Evolutionary conservation across 2,113 vertebrate genomes (phyloP), one percentile per base, ranked within the genome.

Genomic region (Chinchilla lanigera): DNA sequence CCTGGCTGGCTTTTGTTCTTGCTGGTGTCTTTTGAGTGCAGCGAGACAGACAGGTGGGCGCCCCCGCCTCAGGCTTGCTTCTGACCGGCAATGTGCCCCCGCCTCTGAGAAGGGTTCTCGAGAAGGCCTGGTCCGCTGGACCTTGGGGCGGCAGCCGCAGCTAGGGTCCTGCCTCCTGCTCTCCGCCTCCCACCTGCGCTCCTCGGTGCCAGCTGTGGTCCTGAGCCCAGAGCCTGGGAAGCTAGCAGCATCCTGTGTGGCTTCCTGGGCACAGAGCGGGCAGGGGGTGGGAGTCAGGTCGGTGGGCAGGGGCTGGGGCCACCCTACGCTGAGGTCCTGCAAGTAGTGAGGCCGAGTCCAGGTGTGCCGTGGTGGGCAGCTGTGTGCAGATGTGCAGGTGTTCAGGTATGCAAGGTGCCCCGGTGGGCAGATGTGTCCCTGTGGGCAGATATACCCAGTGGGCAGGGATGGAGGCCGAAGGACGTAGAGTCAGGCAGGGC

Each of bases 161-260:
- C 52, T 28, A 1, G 58, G 13, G 56, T 0, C 44, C 11, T 6
- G 1, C 52, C 80, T 47, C 82, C 16, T 0, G 7, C 38, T 19
- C 6, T 56, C 35, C 4, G 3, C 33, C 22, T 10, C 71, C 41
- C 4, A 0, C 41, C 84, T 33, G 67, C 63, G 50, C 44, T 2
- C 14, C 0, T 52, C 30, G 0, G 50, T 4, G 38, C 22, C 63
- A 1, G 3, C n/a, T 16, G 7, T 9, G 12, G 54, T 5, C 0
- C 50, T 86, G 24, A 33, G 19, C 50, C 11, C n/a, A 22, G 81
- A 65, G 73, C 19, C 1, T 0, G 6, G 28, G 71, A 22, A n/a
- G 52, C 26, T n/a, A 10, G 47, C 26, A 28, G 56, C 83, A n/a
- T 20, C 12, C 4, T 16, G 35, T n/a, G 24, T 1, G 1, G 56